Percentiles rank a stretch among this genome's conserved stretches.
phyloP scores from a whole-genome alignment of 2,888 invertebrate genomes.

The Hypselothyrea guttata region DNA sequence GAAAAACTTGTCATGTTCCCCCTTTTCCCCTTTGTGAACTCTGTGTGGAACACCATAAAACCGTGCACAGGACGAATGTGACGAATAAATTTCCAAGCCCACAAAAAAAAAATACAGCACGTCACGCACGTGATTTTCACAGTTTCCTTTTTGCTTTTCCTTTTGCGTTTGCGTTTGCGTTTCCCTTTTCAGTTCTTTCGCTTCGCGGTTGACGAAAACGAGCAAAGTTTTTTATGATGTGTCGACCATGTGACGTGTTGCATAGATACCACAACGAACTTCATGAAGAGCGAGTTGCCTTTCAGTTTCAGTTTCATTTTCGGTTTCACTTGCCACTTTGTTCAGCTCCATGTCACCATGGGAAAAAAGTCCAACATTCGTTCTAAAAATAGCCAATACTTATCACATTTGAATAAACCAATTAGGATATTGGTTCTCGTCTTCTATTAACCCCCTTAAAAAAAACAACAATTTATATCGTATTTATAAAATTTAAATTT shows the following conservation, averaged over 20 bases:
- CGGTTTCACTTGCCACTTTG: constrained; percentile 49
- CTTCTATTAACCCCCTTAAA: too few species aligned
- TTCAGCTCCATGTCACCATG: constrained; percentile 1
- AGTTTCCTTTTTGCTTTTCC: constrained; percentile 34
- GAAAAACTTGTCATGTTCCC: constrained; percentile 35
- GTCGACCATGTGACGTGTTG: constrained; percentile 26
- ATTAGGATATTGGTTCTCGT: too few species aligned
- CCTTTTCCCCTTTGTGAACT: constrained; percentile 20
- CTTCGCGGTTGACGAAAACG: constrained; percentile 43
- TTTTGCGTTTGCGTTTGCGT: constrained; percentile 26
- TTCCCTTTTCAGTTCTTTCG: constrained; percentile 20
- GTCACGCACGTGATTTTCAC: constrained; percentile 74
- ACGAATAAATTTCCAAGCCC: constrained; percentile 64
- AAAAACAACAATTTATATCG: too few species aligned
- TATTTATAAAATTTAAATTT: too few species aligned
- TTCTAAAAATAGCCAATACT: too few species aligned
- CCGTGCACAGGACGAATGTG: constrained; percentile 43
- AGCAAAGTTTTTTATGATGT: constrained; percentile 63
- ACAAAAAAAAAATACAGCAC: constrained; percentile 48
- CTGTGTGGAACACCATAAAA: constrained; percentile 35
- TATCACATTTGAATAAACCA: too few species aligned
- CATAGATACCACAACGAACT: too few species aligned
- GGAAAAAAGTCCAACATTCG: too few species aligned
- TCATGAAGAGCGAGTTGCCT: constrained; percentile 10
- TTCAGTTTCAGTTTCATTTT: constrained; percentile 43